Base-by-base conservation (phyloP, 2,113 vertebrate genomes). In the Dolichotis patagonum region DNA sequence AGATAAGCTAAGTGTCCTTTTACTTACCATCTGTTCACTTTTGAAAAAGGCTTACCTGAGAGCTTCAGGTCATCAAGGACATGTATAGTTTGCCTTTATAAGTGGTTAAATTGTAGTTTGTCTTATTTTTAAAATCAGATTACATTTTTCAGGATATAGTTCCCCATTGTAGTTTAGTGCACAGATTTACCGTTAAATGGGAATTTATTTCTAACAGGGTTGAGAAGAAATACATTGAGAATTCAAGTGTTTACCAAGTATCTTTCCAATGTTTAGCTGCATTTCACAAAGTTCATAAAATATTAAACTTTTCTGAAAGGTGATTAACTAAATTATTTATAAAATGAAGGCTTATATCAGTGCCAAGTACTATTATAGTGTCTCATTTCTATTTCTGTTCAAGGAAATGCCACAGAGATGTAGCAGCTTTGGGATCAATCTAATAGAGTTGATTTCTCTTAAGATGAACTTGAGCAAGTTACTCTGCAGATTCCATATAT, bases 281-380 rank as follows among this genome's bases (percentile, higher is more conserved):
- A 86, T 91, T 94, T 94, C 46, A 94, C 71, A 67, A 81, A 95
- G 90, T 11, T 95, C 43, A 90, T 95, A 88, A 96, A 96, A 95
- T 81, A 94, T 88, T 96, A 67, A 93, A 81, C 16, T 80, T 86
- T 88, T 86, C 90, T 88, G 80, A 88, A 97, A 96, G 82, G 78
- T 85, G 65, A 94, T 56, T 49, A 71, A 58, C 28, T 95, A 91
- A 90, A 83, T 93, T 94, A 88, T 96, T 92, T 86, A 89, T 56
- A 83, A 49, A 92, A 91, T 7, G 52, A 92, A 97, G 73, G 1
- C 49, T 83, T 32, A 80, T 38, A 52, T 69, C 35, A 69, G 35
- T 38, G 32, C 82, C 82, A 96, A 92, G 63, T 41, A 58, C 49
- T 32, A 14, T 88, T 67, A 75, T 10, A 86, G 88, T 77, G 35